Evolutionary conservation across 2,888 invertebrate species (phyloP), one percentile per base, ranked within the genome.

Genomic region (Azorinus chamasolen): DNA sequence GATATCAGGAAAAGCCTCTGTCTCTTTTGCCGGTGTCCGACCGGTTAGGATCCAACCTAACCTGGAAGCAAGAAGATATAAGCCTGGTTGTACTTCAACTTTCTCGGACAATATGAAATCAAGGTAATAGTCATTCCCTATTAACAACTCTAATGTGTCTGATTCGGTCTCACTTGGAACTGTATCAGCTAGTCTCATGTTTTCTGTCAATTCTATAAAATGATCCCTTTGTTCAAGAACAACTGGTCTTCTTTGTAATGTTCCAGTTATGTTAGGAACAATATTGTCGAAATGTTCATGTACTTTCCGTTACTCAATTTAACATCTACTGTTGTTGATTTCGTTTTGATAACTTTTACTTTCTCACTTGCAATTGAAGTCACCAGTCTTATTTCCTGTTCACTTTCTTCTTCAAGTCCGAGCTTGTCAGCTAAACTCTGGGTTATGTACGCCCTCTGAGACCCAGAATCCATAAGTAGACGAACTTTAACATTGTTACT

Each of bases 81-180:
- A 20, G n/a, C 70, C 61, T 16, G 50, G 53, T 24, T 62, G 55
- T 0, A 70, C 43, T 25, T 54, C 61, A 16, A 70, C 46, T 27
- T 48, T 70, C 16, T 66, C 20, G 5, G 55, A 55, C 10, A 62
- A 24, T 18, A 62, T 25, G 8, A 70, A 43, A 25, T 70, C 70
- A 12, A 70, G 39, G 50, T 70, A 70, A 22, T 57, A 55, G 37
- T 70, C 55, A 48, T 70, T 63, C 12, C 70, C 70, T 41, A 70
- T 62, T 0, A 63, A 27, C 12, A 70, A 10, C n/a, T 70, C 70
- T 5, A 62, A 16, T 22, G 62, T 20, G 18, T n/a, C 14, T 10
- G 45, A 37, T 43, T 71, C 51, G n/a, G 1, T 50, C 50, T 48
- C 55, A 5, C 10, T 50, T 18, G 57, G 57, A 2, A 63, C 51